phyloP scores from a whole-genome alignment of 2,797 vertebrate species.

The Epinephelus malabaricus region DNA sequence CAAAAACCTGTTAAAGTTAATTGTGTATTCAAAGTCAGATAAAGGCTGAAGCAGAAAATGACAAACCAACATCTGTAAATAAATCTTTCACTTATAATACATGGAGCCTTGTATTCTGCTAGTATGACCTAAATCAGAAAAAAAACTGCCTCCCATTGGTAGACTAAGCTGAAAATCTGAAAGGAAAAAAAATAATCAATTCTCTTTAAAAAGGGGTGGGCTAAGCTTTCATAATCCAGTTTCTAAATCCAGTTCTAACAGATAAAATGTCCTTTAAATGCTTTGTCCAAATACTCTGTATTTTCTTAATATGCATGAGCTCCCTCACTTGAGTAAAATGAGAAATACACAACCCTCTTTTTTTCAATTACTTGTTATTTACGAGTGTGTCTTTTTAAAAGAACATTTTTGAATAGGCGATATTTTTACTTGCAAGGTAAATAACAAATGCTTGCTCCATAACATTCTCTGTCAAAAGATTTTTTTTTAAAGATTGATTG shows the following conservation, averaged over 20 bases:
- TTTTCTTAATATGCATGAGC: not conserved
- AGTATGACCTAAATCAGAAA: not conserved
- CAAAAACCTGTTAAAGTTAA: conserved; percentile 89
- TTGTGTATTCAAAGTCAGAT: not conserved
- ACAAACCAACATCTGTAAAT: not conserved
- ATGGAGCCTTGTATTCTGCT: not conserved
- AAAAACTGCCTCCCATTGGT: not conserved
- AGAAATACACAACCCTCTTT: not conserved
- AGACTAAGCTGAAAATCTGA: not conserved
- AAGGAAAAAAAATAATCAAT: not conserved
- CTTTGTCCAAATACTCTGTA: not conserved
- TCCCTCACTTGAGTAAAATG: not conserved
- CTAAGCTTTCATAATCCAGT: not conserved
- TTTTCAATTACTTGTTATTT: not conserved
- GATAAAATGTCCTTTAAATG: not conserved
- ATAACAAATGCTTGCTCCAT: not conserved
- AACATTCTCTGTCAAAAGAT: not conserved
- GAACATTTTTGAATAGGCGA: not conserved
- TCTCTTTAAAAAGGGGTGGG: not conserved
- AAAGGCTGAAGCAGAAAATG: not conserved
- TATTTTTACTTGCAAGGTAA: not conserved
- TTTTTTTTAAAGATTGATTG: not conserved
- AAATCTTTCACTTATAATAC: not conserved
- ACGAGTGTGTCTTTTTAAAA: not conserved
- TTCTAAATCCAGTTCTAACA: not conserved